Percentiles rank a stretch among this genome's conserved stretches.
phyloP scores from a whole-genome alignment of 2,113 vertebrate genomes.

The Chitala chitala region DNA sequence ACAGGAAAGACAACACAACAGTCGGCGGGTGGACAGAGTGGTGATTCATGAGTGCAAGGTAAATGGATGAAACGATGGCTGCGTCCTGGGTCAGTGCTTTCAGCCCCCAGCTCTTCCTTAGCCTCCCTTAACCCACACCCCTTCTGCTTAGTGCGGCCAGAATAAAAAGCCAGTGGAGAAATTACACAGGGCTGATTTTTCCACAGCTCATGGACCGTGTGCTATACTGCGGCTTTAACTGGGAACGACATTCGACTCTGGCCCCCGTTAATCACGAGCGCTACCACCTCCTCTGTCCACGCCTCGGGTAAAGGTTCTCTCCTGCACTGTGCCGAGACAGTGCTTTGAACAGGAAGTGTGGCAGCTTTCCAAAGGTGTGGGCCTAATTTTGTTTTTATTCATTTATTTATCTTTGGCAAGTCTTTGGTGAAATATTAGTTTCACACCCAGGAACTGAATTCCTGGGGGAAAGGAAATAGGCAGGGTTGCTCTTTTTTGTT shows the following conservation, averaged over 20 bases:
- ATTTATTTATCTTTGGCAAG: not conserved
- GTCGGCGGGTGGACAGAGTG: not conserved
- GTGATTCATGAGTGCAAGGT: not conserved
- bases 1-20: not conserved
- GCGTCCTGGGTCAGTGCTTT: no score
- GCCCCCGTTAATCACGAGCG: not conserved
- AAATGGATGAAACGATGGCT: no score
- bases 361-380: slow-evolving; percentile 7
- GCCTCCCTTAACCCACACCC: no score
- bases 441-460: not conserved
- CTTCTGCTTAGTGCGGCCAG: not conserved
- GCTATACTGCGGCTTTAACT: slow-evolving; percentile 15
- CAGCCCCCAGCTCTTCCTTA: not conserved
- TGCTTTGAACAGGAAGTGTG: not conserved
- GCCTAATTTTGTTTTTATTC: not conserved
- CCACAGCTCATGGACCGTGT: not conserved
- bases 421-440: not conserved
- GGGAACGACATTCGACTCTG: not conserved
- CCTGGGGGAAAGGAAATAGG: not conserved
- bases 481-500: not conserved
- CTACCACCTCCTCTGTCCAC: not conserved
- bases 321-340: not conserved
- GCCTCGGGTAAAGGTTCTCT: not conserved
- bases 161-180: not conserved
- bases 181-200: slow-evolving; percentile 7